A percentile compares a stretch with the other conserved stretches of the same genome.
These are phyloP conservation scores for Bergia sp. DNA, from an alignment of 92 coral and sea anemone species.

Conservation along the genomic window DNA sequence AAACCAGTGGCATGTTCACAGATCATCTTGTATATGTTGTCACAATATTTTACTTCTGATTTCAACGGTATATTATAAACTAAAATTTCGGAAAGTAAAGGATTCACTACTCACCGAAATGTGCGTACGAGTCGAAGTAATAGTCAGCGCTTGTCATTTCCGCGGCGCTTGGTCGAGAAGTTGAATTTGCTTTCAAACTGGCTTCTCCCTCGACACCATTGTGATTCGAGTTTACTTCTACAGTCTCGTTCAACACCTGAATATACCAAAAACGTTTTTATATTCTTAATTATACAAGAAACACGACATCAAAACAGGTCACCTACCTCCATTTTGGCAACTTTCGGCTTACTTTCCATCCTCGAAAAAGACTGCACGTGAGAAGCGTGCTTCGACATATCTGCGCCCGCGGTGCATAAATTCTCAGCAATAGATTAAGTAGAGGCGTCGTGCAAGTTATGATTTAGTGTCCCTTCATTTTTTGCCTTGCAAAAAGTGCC, in stretches of 20 bases:
- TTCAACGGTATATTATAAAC: neutral
- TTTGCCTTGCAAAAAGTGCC: no score
- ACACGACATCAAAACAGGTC: neutral
- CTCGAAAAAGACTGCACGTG: constrained; percentile 47
- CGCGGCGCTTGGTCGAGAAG: constrained; percentile 58
- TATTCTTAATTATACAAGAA: neutral
- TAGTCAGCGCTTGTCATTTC: constrained; percentile 99
- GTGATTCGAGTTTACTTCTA: constrained; percentile 69
- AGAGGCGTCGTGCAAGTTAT: neutral
- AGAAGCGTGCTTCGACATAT: constrained; percentile 47
- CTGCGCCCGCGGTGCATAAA: constrained; percentile 56
- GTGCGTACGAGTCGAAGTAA: constrained; percentile 98
- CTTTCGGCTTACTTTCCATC: constrained; percentile 82
- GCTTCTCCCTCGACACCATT: constrained; percentile 47
- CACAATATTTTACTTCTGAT: no score
- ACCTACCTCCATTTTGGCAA: constrained; percentile 89
- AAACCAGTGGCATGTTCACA: neutral
- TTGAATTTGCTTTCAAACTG: neutral
- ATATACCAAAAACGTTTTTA: constrained; percentile 15
- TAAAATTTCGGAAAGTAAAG: neutral
- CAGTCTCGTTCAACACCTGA: constrained; percentile 68
- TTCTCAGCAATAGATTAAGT: neutral
- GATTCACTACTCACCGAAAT: constrained; percentile 82
- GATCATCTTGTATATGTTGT: neutral
- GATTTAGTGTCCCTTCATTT: neutral